Evolutionary conservation across 2,797 vertebrate genomes (phyloP).

Genomic region (Schizothorax lantsangensis): DNA sequence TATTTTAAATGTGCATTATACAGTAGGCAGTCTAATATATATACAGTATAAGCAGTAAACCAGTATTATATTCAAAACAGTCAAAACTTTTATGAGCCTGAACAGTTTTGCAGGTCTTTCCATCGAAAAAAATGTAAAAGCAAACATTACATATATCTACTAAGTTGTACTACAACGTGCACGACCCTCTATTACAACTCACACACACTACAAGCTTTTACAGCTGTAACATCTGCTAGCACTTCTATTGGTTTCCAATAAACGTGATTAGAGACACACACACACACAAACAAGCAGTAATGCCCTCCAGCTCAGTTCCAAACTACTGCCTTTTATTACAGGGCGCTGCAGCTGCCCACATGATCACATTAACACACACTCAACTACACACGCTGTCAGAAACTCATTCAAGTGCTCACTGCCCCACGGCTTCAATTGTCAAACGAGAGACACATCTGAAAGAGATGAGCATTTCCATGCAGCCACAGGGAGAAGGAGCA

Average conservation of each 20-base stretch:
- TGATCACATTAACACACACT: constrained; percentile 46
- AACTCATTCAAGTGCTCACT: constrained; percentile 42
- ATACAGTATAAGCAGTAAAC: background rate
- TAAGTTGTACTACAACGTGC: background rate
- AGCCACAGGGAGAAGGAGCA: background rate
- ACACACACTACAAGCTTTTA: constrained; percentile 22
- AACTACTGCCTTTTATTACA: constrained; percentile 21
- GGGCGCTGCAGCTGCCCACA: constrained; percentile 33
- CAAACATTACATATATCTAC: background rate
- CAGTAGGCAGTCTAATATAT: background rate
- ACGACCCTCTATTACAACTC: constrained; percentile 1
- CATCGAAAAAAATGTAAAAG: background rate
- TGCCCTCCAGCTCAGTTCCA: background rate
- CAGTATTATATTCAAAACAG: background rate
- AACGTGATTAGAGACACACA: constrained; percentile 7
- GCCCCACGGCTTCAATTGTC: constrained; percentile 1
- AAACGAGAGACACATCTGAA: constrained; percentile 26
- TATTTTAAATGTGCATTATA: background rate
- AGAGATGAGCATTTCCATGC: background rate
- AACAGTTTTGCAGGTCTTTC: background rate
- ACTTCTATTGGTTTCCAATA: constrained; percentile 20
- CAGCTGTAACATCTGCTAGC: constrained; percentile 11
- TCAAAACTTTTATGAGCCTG: background rate
- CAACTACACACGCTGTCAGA: constrained; percentile 43
- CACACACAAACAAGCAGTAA: background rate